phyloP scores from a whole-genome alignment of 2,888 invertebrate species.

The Drosophila nr. perissopoda region DNA sequence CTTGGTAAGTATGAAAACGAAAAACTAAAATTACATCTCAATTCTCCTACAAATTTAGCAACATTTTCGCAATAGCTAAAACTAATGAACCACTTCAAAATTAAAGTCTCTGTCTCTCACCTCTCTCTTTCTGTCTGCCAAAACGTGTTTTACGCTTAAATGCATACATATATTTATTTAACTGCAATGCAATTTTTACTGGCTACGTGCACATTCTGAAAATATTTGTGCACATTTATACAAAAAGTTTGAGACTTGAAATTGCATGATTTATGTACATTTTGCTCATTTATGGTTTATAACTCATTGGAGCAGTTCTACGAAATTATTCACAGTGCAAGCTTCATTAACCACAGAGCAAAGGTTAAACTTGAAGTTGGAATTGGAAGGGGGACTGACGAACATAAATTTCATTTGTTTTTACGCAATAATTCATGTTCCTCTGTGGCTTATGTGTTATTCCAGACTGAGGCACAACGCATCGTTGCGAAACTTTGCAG shows the following conservation, averaged over 20 bases:
- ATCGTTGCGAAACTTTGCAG: not conserved
- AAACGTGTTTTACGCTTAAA: constrained; percentile 64
- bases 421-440: not conserved
- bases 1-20: not conserved
- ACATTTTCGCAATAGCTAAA: constrained; percentile 17
- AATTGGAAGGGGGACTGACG: not conserved
- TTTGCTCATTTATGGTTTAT: not conserved
- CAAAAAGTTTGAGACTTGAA: not conserved
- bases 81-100: constrained; percentile 15
- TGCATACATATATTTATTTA: constrained; percentile 33
- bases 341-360: not conserved
- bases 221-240: constrained; percentile 28
- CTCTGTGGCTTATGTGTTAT: not conserved
- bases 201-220: constrained; percentile 40
- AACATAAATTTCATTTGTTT: not conserved
- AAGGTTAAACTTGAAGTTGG: not conserved
- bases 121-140: not conserved
- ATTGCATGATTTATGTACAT: constrained; percentile 1
- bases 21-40: not conserved
- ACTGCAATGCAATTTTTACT: constrained; percentile 39
- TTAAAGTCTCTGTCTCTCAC: not conserved
- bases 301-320: not conserved
- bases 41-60: constrained; percentile 5
- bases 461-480: not conserved
- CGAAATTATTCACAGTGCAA: not conserved